Percentiles rank a stretch among this genome's conserved stretches.
Conservation (phyloP, 1,140 invertebrate genomes). For the Drosophila pandora region DNA sequence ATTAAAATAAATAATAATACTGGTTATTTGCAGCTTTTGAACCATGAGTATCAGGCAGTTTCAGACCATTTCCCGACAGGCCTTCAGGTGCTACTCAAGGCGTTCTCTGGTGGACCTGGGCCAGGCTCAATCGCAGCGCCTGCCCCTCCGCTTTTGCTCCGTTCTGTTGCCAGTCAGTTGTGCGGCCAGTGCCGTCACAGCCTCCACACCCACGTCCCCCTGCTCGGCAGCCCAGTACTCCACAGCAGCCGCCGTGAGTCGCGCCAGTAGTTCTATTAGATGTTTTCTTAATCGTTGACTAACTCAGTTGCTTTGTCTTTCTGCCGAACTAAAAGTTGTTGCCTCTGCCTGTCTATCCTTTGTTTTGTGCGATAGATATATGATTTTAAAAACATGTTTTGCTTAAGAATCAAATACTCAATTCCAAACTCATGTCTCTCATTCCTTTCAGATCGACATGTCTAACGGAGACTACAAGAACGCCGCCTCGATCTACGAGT, state of each 20-base stretch:
- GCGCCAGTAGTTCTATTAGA: constrained; percentile 35
- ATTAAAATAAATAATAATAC: constrained; percentile 10
- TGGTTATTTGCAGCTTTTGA: constrained; percentile 64
- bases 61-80: constrained; percentile 56
- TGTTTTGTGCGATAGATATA: constrained; percentile 13
- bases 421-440: neutral
- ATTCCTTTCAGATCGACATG: constrained; percentile 72
- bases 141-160: constrained; percentile 59
- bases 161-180: constrained; percentile 68
- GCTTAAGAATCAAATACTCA: neutral
- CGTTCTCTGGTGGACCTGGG: constrained; percentile 37
- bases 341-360: constrained; percentile 13
- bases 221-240: constrained; percentile 54
- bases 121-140: constrained; percentile 33
- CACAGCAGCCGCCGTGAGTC: constrained; percentile 78
- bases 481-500: constrained; percentile 90
- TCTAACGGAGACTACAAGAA: constrained; percentile 83
- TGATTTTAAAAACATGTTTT: too few relatives aligned
- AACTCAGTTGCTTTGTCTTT: constrained; percentile 37
- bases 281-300: constrained; percentile 51
- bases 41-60: constrained; percentile 69
- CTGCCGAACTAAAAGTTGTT: constrained; percentile 44
- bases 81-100: constrained; percentile 46
- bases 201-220: constrained; percentile 17
- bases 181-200: constrained; percentile 36